Evolutionary conservation across 2,888 invertebrate genomes (phyloP), one percentile per base, ranked within the genome.

Genomic region (Agonopterix heracliana): DNA sequence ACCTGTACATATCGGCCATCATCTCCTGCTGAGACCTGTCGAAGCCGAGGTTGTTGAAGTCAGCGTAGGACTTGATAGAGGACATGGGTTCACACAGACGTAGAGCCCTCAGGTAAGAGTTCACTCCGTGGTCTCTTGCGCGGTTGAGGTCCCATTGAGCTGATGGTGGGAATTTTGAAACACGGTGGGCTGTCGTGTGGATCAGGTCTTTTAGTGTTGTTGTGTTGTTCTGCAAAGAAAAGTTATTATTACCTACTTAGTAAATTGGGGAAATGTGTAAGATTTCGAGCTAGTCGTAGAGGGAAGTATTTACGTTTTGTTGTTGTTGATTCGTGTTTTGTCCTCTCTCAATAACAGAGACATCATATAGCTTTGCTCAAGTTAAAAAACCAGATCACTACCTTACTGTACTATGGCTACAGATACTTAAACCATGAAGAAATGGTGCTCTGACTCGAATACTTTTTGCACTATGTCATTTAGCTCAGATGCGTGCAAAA

Each of bases 41-140:
- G 60, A 90, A 90, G 60, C 92, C 91, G 47, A 90, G 77, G 46
- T 89, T 85, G 36, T 81, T 75, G 47, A 93, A 85, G 65, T 92
- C 91, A 0, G 90, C 90, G 53, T 92, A 92, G 7, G 79, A 78
- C 59, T 90, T 90, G 34, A 85, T 75, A 9, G 65, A 69, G 1
- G 84, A 71, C 66, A 92, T 88, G 0, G 87, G 85, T 35, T 91
- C 89, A 63, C 95, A 96, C 50, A 93, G 82, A 44, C 92, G 89
- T 40, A 95, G 66, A 48, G 92, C 93, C 12, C 92, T 84, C 0
- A 92, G 74, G 68, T 96, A 97, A 0, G 94, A 89, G 0, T 95
- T 90, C 2, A 96, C 85, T 0, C 96, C 96, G 61, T 96, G 96
- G 74, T 96, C 96, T 26, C 96, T 90, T 1, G 92, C 75, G 14